Base-by-base conservation (phyloP, 2,888 invertebrate species). In the Drepanosiphum platanoidis region DNA sequence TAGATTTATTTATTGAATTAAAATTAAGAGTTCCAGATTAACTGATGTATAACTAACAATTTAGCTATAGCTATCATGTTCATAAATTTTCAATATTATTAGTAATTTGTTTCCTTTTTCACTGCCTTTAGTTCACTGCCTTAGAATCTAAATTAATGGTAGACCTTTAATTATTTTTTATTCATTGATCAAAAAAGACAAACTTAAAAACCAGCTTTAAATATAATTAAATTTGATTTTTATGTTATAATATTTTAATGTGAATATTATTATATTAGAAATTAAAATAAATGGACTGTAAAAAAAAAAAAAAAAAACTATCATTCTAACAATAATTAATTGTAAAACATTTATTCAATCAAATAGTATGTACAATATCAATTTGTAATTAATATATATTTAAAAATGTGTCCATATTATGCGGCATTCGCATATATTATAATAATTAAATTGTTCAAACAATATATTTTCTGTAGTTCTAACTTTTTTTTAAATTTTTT, bases 121-220 rank as follows among this genome's bases (percentile, higher is more conserved):
- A 84, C 84, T 84, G 84, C 84, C 84, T 84, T 84, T 84, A 84
- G 84, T 68, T 84, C 68, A 84, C 84, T 84, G 84, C 84, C 84
- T 77, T 84, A 84, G 75, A 52, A 68, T 77, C 36, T 84, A 42
- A 77, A 68, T 15, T 27, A 84, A 58, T 77, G 34, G 27, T 75
- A 84, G 22, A 68, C 22, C 1, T 39, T 71, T 52, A 66, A 75
- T 58, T 77, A 77, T 52, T 52, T 36, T 77, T 84, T 77, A 74
- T 84, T 75, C 64, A 66, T 42, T 58, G 75, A 66, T 46, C 27
- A 66, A 75, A 36, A 83, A 27, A 36, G 22, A 70, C 7, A 71
- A 61, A 61, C 5, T 39, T 58, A 27, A 71, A 58, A 58, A 58
- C 9, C 3, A 27, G 27, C 70, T 58, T 52, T 22, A 78, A 30